Conservation (phyloP, 2,113 vertebrate species). For the Sphyrna mokarran region DNA sequence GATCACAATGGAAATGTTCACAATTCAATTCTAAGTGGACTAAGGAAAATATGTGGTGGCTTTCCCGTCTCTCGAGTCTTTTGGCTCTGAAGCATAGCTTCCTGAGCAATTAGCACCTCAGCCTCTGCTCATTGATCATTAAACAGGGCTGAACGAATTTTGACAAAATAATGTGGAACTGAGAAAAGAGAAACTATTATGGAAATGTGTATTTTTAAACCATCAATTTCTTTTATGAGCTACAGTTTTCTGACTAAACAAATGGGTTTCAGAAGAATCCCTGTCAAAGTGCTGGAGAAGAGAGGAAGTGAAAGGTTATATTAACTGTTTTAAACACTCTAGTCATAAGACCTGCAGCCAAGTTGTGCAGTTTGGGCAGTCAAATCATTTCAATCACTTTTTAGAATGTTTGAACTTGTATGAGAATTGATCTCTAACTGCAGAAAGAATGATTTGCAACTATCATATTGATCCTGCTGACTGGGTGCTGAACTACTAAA, state of each 20-base stretch:
- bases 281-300: neutral
- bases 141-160: constrained; percentile 9
- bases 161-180: neutral
- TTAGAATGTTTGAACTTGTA: neutral
- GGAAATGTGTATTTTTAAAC: constrained; percentile 6
- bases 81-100: neutral
- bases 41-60: constrained; percentile 23
- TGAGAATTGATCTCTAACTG: neutral
- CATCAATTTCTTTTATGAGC: neutral
- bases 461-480: neutral
- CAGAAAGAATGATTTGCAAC: neutral
- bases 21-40: constrained; percentile 18
- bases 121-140: neutral
- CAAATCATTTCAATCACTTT: neutral
- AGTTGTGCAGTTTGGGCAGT: neutral
- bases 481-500: neutral
- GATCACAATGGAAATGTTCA: constrained; percentile 21
- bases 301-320: neutral
- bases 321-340: neutral
- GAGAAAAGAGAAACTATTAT: neutral
- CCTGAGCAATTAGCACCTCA: constrained; percentile 7
- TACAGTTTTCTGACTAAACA: neutral
- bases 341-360: neutral
- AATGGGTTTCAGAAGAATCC: neutral
- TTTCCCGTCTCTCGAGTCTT: neutral